phyloP scores from a whole-genome alignment of 2,797 vertebrate species.

The Zonotrichia albicollis region DNA sequence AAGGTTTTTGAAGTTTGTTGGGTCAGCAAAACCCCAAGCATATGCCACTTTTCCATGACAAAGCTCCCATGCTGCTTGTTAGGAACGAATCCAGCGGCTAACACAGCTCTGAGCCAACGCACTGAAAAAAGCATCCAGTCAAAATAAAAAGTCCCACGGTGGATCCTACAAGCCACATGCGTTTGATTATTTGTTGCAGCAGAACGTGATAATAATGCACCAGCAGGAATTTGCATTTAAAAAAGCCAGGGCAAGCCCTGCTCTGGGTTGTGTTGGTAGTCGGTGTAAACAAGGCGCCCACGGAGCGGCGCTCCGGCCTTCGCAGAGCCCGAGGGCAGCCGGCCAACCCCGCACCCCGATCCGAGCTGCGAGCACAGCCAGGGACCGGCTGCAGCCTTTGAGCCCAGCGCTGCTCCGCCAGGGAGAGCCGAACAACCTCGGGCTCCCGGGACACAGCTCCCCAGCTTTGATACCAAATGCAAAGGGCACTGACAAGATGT shows the following conservation, averaged over 20 bases:
- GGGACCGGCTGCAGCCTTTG: background rate
- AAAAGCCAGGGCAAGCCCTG: background rate
- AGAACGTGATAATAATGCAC: background rate
- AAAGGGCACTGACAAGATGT: rapidly evolving
- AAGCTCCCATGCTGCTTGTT: conserved; percentile 29
- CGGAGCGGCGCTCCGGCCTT: rapidly evolving
- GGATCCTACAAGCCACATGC: background rate
- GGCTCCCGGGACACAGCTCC: background rate
- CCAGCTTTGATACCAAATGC: background rate
- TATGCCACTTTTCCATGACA: background rate
- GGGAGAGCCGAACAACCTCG: rapidly evolving
- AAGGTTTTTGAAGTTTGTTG: background rate
- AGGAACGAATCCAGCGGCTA: conserved; percentile 30
- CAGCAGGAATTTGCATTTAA: background rate
- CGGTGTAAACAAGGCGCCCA: rapidly evolving
- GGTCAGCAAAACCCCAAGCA: background rate
- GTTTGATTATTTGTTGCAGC: conserved; percentile 3
- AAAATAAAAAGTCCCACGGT: background rate
- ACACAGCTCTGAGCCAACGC: background rate
- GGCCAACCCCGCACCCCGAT: background rate
- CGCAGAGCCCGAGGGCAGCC: rapidly evolving
- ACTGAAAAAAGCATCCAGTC: background rate
- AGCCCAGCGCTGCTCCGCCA: background rate
- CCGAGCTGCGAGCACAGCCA: background rate
- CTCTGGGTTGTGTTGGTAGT: background rate